Conservation (phyloP, 2,113 vertebrate genomes). For the Percina caprodes region DNA sequence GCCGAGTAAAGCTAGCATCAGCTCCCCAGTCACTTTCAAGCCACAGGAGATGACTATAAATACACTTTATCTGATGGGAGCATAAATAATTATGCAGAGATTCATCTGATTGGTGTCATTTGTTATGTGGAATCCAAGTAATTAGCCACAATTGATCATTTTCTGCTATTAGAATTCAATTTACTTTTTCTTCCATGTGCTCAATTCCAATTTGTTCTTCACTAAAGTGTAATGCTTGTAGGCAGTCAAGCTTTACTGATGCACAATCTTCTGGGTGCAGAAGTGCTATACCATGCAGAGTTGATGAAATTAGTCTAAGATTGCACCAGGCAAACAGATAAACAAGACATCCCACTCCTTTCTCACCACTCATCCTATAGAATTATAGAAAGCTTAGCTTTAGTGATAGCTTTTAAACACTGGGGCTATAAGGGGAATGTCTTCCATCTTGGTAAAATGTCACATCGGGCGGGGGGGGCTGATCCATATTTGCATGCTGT, state of each 20-base stretch:
- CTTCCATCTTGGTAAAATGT: conserved; percentile 30
- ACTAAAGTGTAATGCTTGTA: conserved; percentile 18
- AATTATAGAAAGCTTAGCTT: conserved; percentile 14
- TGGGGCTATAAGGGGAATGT: background rate
- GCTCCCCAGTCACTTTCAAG: conserved; percentile 29
- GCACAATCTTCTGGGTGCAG: conserved; percentile 47
- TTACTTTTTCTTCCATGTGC: background rate
- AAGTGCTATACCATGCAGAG: conserved; percentile 29
- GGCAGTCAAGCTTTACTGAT: conserved; percentile 37
- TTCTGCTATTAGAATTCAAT: conserved; percentile 1
- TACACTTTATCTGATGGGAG: conserved; percentile 25
- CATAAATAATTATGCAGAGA: conserved; percentile 12
- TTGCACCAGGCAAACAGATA: conserved; percentile 22
- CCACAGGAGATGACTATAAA: conserved; percentile 44
- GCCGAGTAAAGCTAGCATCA: conserved; percentile 41
- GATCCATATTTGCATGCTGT: conserved; percentile 44
- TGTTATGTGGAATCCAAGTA: conserved; percentile 4
- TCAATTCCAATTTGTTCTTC: conserved; percentile 35
- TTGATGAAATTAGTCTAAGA: conserved; percentile 45
- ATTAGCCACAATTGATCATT: conserved; percentile 31
- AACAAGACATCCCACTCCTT: conserved; percentile 31
- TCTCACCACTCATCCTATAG: background rate
- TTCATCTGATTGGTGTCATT: conserved; percentile 23
- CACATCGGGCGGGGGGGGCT: conserved; percentile 8
- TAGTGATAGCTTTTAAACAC: conserved; percentile 14